Base-by-base conservation (phyloP, 2,888 invertebrate species). In the Rotaria sp. region DNA sequence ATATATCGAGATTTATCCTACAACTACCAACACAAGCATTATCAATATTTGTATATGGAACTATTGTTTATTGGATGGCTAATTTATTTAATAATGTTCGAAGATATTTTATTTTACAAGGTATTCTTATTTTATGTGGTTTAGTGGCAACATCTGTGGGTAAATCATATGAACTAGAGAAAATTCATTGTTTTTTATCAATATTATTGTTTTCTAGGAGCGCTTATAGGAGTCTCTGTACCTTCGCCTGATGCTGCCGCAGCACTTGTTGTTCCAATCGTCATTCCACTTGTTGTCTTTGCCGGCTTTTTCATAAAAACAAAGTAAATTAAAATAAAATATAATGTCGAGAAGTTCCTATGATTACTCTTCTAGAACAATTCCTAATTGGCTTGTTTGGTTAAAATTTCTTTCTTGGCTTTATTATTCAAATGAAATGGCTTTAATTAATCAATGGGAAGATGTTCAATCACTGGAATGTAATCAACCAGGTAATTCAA, bases 241-340 rank as follows among this genome's bases (percentile, higher is more conserved):
- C 80, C 80, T n/a, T 38, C 45, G 8, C 45, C 45, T 80, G 45
- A 80, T 1, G 80, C n/a, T 11, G 80, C 80, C 4, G 26, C 8
- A 8, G 80, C 80, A 45, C 5, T 80, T 1, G 80, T 80, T n/a
- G 45, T 80, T 24, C 80, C 80, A 41, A 11, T 80, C 4, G 26
- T 80, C n/a, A 24, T 97, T 87, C 97, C 97, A 0, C 95, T 97
- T 91, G 93, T 97, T 92, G 92, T 98, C 35, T 97, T 98, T 90
- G 97, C 97, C 87, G 97, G 97, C 80, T 96, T 96, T 93, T 96
- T 96, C 92, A 92, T 97, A 75, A 97, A 97, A 90, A 94, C 95
- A 41, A 94, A 94, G 94, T 95, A 92, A 7, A 30, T 26, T 48
- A n/a, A 38, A 48, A 59, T 85, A 3, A 30, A 38, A 84, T 15